A percentile compares a stretch with the other conserved stretches of the same genome.
Conservation (phyloP, 2,113 vertebrate species). For the Bucco capensis region DNA sequence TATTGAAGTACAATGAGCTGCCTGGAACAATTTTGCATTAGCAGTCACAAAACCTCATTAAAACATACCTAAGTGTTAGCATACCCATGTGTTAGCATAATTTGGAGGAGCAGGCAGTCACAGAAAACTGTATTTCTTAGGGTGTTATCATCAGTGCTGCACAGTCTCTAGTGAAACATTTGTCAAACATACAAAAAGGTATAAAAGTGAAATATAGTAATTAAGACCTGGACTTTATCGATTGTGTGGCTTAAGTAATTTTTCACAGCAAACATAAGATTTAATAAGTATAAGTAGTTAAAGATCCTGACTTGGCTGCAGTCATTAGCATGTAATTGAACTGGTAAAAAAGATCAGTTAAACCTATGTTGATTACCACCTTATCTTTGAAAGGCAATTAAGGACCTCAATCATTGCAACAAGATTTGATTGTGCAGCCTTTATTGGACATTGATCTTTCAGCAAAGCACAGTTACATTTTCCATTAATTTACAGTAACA, state of each 20-base stretch:
- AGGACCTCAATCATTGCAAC: constrained; percentile 84
- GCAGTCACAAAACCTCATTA: background rate
- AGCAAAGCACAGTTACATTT: constrained; percentile 81
- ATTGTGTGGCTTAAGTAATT: constrained; percentile 79
- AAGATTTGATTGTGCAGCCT: constrained; percentile 80
- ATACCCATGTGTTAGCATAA: background rate
- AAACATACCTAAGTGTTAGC: background rate
- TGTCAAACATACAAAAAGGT: constrained; percentile 67
- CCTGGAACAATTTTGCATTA: background rate
- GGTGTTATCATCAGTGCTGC: background rate
- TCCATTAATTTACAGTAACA: constrained; percentile 85
- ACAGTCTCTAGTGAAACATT: constrained; percentile 46
- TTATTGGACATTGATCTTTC: constrained; percentile 89
- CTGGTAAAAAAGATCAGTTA: constrained; percentile 84
- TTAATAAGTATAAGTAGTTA: constrained; percentile 93
- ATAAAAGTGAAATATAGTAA: constrained; percentile 78
- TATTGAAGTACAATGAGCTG: background rate
- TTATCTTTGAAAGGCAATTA: constrained; percentile 92
- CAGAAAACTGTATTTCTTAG: background rate
- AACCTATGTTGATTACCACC: constrained; percentile 90
- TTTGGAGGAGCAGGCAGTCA: background rate
- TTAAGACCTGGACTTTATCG: constrained; percentile 75
- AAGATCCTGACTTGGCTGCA: constrained; percentile 89
- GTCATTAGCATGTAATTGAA: constrained; percentile 91
- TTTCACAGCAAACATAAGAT: constrained; percentile 88